Conservation (phyloP, 1,140 invertebrate genomes). For the Cotesia vestalis region DNA sequence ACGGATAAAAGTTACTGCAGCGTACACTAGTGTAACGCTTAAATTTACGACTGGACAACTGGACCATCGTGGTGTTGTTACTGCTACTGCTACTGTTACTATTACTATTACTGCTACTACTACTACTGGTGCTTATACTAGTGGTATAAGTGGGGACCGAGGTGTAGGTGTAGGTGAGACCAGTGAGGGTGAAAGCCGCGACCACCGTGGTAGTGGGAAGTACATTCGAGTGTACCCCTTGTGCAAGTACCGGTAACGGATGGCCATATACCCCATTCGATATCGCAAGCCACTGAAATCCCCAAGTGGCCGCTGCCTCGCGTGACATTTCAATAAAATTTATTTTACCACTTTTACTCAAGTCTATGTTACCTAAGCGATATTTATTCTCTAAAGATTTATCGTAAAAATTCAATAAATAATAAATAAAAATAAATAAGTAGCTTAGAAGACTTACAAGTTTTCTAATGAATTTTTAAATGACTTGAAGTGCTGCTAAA, state of each 20-base stretch:
- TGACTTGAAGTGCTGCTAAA: too few relatives aligned
- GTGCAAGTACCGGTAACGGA: constrained; percentile 45
- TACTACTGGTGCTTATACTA: too few relatives aligned
- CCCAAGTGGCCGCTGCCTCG: constrained; percentile 40
- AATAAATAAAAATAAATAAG: too few relatives aligned
- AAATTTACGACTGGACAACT: constrained; percentile 31
- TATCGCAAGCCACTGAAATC: constrained; percentile 40
- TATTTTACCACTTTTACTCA: constrained; percentile 34
- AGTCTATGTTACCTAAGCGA: constrained; percentile 20
- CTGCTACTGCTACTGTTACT: too few relatives aligned
- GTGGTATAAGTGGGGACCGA: too few relatives aligned
- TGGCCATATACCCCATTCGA: constrained; percentile 43
- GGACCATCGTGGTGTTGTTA: constrained; percentile 4
- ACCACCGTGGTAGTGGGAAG: not conserved
- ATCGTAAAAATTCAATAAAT: not conserved
- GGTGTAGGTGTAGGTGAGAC: not conserved
- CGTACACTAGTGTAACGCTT: constrained; percentile 18
- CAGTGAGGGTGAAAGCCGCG: not conserved
- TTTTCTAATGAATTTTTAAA: too few relatives aligned
- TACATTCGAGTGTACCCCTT: constrained; percentile 29
- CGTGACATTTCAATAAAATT: constrained; percentile 40
- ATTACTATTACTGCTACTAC: not conserved
- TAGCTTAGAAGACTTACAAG: too few relatives aligned
- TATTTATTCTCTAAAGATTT: constrained; percentile 16
- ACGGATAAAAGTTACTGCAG: constrained; percentile 8